Evolutionary conservation across 2,888 invertebrate species (phyloP).

Genomic region (Oxyteleia sp.): DNA sequence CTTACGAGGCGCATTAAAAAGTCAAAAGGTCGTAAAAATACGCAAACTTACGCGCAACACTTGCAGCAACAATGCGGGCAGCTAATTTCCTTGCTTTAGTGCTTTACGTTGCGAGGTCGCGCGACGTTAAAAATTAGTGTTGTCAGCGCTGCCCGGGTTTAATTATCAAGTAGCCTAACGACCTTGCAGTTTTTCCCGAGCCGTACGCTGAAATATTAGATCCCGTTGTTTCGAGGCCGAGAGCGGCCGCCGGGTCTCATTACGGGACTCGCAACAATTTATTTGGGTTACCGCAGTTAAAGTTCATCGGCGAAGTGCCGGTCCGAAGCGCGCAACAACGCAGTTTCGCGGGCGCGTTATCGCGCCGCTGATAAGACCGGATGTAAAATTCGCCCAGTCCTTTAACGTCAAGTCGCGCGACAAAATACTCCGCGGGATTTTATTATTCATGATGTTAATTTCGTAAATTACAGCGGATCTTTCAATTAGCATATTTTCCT

Average conservation of each 20-base stretch:
- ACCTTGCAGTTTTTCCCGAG: conserved; percentile 10
- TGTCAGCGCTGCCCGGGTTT: conserved; percentile 2
- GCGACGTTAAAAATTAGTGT: conserved; percentile 12
- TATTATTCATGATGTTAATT: conserved; percentile 58
- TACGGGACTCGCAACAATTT: conserved; percentile 71
- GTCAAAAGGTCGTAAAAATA: conserved; percentile 20
- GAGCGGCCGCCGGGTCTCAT: conserved; percentile 41
- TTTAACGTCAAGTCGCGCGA: conserved; percentile 19
- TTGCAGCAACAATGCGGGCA: neutral
- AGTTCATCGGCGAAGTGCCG: conserved; percentile 29
- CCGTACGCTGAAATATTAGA: conserved; percentile 19
- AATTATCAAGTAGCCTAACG: conserved; percentile 30
- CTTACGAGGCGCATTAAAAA: conserved; percentile 26
- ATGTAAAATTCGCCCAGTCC: conserved; percentile 34
- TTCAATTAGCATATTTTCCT: conserved; percentile 58
- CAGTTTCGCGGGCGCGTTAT: conserved; percentile 25
- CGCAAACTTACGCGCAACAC: conserved; percentile 17
- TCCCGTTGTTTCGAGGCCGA: conserved; percentile 17
- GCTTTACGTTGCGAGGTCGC: neutral
- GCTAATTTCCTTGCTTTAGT: conserved; percentile 15
- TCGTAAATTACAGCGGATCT: conserved; percentile 37
- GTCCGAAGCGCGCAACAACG: conserved; percentile 4
- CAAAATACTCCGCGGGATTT: conserved; percentile 26
- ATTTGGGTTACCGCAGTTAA: conserved; percentile 65
- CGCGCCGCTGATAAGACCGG: conserved; percentile 19